Percentiles rank a stretch among this genome's conserved stretches.
These are phyloP conservation scores for Polyommatus iphigenia DNA, from an alignment of 2,888 invertebrate genomes.

Conservation along the genomic window DNA sequence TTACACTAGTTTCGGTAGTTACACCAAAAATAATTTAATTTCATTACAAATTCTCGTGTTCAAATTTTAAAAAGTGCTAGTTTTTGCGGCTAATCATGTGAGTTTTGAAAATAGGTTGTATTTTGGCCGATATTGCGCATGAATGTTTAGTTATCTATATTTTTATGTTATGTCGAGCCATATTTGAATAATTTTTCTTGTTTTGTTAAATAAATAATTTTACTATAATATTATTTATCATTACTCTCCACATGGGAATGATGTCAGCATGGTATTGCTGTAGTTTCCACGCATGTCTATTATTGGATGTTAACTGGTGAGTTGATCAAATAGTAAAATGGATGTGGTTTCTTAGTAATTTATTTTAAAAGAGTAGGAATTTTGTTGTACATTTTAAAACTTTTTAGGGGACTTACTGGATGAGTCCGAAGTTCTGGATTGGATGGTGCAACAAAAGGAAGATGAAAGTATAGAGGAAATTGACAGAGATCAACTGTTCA, in stretches of 20 bases:
- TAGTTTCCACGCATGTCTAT: conserved; percentile 75
- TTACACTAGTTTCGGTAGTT: no score
- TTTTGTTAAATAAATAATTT: conserved; percentile 79
- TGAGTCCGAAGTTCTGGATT: conserved; percentile 91
- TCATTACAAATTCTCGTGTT: conserved; percentile 31
- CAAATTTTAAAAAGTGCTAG: conserved; percentile 29
- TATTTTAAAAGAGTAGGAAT: conserved; percentile 47
- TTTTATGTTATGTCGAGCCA: conserved; percentile 73
- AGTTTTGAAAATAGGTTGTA: conserved; percentile 69
- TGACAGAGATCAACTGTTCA: conserved; percentile 88
- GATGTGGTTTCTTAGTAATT: conserved; percentile 75
- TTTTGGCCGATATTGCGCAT: conserved; percentile 73
- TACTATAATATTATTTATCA: conserved; percentile 68
- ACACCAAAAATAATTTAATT: conserved; percentile 32
- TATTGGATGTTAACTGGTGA: conserved; percentile 75
- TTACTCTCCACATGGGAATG: conserved; percentile 71
- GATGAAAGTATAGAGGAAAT: conserved; percentile 96
- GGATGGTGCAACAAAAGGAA: conserved; percentile 95
- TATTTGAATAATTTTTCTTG: conserved; percentile 62
- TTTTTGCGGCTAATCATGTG: conserved; percentile 62
- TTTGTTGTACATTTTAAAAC: conserved; percentile 54
- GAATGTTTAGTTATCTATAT: conserved; percentile 66
- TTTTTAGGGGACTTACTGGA: conserved; percentile 82
- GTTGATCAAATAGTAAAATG: conserved; percentile 70
- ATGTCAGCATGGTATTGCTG: conserved; percentile 78